Conservation (phyloP, 2,113 vertebrate genomes). For the Scomber colias region DNA sequence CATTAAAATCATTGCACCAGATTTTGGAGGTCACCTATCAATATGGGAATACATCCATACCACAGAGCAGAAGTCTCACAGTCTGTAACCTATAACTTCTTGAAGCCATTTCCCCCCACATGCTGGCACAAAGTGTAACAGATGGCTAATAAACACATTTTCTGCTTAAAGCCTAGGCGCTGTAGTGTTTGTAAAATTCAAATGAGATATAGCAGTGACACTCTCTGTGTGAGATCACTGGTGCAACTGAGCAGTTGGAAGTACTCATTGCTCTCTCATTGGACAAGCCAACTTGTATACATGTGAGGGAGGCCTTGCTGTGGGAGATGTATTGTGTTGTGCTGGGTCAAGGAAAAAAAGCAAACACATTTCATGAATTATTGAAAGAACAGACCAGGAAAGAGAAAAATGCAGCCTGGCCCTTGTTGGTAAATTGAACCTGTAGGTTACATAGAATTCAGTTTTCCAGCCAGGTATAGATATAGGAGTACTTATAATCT, state of each 20-base stretch:
- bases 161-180: constrained; percentile 67
- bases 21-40: constrained; percentile 61
- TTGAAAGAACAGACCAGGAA: constrained; percentile 66
- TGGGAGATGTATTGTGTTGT: constrained; percentile 68
- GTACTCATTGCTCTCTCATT: constrained; percentile 61
- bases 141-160: constrained; percentile 84
- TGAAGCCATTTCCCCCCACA: constrained; percentile 40
- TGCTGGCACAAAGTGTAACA: constrained; percentile 65
- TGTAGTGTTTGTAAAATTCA: constrained; percentile 76
- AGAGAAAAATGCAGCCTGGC: constrained; percentile 43
- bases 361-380: constrained; percentile 77
- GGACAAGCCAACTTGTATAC: constrained; percentile 61
- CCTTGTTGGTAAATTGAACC: constrained; percentile 50
- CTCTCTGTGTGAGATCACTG: constrained; percentile 72
- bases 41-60: constrained; percentile 50
- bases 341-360: constrained; percentile 73
- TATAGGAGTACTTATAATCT: constrained; percentile 35
- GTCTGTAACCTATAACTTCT: constrained; percentile 74
- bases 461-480: constrained; percentile 41
- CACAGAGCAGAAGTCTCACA: constrained; percentile 62
- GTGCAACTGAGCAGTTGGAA: constrained; percentile 70
- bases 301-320: constrained; percentile 61
- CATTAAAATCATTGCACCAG: constrained; percentile 42
- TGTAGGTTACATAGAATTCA: constrained; percentile 49
- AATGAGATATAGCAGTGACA: constrained; percentile 75